phyloP scores from a whole-genome alignment of 2,888 invertebrate genomes.

The Epirrhoe alternata region DNA sequence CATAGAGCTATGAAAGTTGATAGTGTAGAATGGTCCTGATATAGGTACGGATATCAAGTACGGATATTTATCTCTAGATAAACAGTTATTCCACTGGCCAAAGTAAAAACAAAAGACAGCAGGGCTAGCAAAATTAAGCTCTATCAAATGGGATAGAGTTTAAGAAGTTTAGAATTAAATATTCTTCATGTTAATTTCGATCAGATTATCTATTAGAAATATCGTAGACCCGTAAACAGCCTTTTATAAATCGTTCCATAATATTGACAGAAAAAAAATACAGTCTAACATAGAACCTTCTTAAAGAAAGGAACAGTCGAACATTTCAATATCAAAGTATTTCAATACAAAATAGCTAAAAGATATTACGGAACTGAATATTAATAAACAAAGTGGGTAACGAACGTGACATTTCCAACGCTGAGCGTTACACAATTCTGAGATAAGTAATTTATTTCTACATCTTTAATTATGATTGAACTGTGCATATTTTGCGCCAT shows the following conservation, averaged over 20 bases:
- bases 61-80: too few relatives aligned
- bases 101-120: too few relatives aligned
- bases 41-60: too few relatives aligned
- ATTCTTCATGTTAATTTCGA: too few relatives aligned
- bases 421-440: not conserved
- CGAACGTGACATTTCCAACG: conserved; percentile 1
- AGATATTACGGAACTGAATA: not conserved
- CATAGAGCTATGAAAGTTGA: conserved; percentile 36
- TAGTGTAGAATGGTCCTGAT: conserved; percentile 9
- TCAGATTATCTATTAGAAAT: too few relatives aligned
- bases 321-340: not conserved
- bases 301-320: not conserved
- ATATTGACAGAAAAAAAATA: not conserved
- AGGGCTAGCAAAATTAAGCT: too few relatives aligned
- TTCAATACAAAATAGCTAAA: not conserved
- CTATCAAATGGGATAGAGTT: too few relatives aligned
- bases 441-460: conserved; percentile 1
- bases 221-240: too few relatives aligned
- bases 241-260: too few relatives aligned
- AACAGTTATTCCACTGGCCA: too few relatives aligned
- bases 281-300: not conserved
- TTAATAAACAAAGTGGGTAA: conserved; percentile 2
- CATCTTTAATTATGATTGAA: not conserved
- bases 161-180: too few relatives aligned
- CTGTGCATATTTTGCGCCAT: not conserved